A percentile compares a stretch with the other conserved stretches of the same genome.
Conservation (phyloP, 2,888 invertebrate species). For the Apamea crenata region DNA sequence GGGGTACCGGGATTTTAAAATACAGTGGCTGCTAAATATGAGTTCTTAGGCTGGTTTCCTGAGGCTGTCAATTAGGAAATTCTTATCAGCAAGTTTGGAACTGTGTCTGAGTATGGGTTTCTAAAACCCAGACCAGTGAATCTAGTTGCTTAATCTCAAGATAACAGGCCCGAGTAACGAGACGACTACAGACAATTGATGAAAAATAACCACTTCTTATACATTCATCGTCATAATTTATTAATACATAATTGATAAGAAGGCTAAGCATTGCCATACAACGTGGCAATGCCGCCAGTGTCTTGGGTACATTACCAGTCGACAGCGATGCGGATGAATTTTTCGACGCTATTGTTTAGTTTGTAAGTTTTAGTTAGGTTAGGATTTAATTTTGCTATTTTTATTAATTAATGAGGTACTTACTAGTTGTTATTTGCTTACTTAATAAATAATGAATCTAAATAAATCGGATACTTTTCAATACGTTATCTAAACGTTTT, state of each 20-base stretch:
- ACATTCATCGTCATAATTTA: not conserved
- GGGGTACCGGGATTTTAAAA: not conserved
- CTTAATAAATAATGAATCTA: not conserved
- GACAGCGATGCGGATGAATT: too few relatives aligned
- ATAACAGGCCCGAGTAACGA: not conserved
- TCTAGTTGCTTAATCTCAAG: not conserved
- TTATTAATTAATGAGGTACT: too few relatives aligned
- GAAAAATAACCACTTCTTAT: not conserved
- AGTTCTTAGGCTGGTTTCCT: not conserved
- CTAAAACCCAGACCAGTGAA: not conserved
- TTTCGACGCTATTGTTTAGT: too few relatives aligned
- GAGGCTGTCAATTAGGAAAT: not conserved
- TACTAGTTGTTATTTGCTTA: too few relatives aligned
- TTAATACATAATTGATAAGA: not conserved
- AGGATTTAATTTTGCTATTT: too few relatives aligned
- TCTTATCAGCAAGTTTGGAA: not conserved
- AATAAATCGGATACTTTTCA: not conserved
- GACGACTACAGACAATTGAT: not conserved
- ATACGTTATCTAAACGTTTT: not conserved
- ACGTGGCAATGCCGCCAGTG: too few relatives aligned
- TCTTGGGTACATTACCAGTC: too few relatives aligned
- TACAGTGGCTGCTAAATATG: not conserved
- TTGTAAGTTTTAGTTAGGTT: too few relatives aligned
- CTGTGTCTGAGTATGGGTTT: not conserved
- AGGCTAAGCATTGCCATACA: too few relatives aligned